Percentiles rank a stretch among this genome's conserved stretches.
Conservation (phyloP, 64 coral and sea anemone genomes). For the Pocillopora verrucosa region DNA sequence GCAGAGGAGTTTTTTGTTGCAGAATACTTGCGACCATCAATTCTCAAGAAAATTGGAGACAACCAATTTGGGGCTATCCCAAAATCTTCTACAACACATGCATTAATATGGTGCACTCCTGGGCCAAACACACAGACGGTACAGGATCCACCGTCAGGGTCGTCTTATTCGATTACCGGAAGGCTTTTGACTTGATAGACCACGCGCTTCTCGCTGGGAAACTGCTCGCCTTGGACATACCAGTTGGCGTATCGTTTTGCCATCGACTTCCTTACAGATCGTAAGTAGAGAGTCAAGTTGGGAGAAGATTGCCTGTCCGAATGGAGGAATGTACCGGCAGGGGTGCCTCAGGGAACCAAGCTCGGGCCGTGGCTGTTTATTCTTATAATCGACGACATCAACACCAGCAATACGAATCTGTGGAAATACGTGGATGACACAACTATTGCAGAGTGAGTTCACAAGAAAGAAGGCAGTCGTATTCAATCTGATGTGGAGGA, state of each 20-base stretch:
- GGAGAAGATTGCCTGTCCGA: constrained; percentile 22
- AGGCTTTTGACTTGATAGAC: background rate
- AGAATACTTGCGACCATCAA: too few species aligned
- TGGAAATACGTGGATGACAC: constrained; percentile 35
- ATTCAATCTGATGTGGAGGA: too few species aligned
- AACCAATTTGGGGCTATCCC: too few species aligned
- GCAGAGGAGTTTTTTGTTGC: too few species aligned
- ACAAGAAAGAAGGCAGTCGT: too few species aligned
- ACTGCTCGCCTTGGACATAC: constrained; percentile 30
- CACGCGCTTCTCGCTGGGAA: background rate
- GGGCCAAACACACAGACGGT: background rate
- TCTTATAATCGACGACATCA: background rate
- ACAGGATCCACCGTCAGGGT: constrained; percentile 11
- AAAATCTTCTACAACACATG: too few species aligned
- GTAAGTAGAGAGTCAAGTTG: constrained; percentile 36
- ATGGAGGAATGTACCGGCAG: constrained; percentile 33
- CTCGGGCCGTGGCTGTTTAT: constrained; percentile 34
- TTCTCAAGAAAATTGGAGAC: too few species aligned
- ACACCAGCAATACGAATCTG: background rate
- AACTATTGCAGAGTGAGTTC: constrained; percentile 36
- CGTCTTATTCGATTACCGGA: constrained; percentile 25
- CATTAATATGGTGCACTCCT: too few species aligned
- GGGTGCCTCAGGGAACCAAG: constrained; percentile 36
- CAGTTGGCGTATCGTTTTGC: constrained; percentile 38
- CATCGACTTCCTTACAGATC: constrained; percentile 32